Evolutionary conservation across 2,888 invertebrate genomes (phyloP), one percentile per base, ranked within the genome.

Genomic region (Amiota minor): DNA sequence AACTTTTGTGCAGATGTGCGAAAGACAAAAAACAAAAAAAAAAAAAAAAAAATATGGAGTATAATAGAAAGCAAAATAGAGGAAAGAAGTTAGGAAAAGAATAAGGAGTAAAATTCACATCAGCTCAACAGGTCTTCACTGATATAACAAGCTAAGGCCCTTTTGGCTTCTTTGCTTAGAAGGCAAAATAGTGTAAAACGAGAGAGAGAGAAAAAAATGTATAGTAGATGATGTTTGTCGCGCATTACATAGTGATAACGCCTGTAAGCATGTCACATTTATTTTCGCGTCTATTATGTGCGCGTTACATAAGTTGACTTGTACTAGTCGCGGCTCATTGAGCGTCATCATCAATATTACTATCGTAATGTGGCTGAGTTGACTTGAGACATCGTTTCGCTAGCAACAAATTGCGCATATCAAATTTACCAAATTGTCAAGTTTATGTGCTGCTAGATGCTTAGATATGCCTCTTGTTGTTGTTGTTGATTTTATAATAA

Each of bases 321-420:
- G 18, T 18, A 65, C 67, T 68, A 68, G 50, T 20, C 67, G 67
- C 53, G 53, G 50, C n/a, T 68, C 67, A 53, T 68, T 68, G 50
- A 50, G n/a, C 46, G 23, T 20, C 53, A 23, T 53, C 47, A 49
- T 16, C 65, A 18, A 16, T 49, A 18, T 47, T 49, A 49, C 46
- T 18, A 47, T 49, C 46, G n/a, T 47, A 14, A 11, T 18, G 53
- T 50, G 8, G 14, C 20, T n/a, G 9, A 46, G 18, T 45, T 18
- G 18, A 12, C 65, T 53, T 70, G 35, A 74, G 71, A 73, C 79
- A 56, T 79, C 82, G 79, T 81, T 80, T 80, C 76, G 76, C 76
- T 80, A 76, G 76, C 76, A 83, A 85, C 84, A 83, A 83, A 83
- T 83, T 83, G 83, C 83, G 84, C 84, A 83, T 83, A 83, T 85